phyloP scores from a whole-genome alignment of 2,888 invertebrate species.

The Lochmaea capreae region DNA sequence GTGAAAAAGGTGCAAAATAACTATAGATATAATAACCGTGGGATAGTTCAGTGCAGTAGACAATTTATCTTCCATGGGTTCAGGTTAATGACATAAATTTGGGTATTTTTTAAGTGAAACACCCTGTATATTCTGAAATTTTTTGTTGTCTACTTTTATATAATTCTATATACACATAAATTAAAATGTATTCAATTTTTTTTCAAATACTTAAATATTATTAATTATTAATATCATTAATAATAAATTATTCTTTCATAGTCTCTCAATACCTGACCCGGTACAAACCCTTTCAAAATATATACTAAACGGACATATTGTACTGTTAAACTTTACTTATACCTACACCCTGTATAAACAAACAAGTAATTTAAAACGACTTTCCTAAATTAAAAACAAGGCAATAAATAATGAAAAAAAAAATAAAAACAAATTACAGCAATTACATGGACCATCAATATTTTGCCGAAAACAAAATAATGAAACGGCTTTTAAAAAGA shows the following conservation, averaged over 20 bases:
- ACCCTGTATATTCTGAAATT: not conserved
- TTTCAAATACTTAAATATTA: too few species aligned
- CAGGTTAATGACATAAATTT: too few species aligned
- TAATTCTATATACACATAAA: too few species aligned
- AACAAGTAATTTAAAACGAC: not conserved
- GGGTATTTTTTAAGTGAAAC: not conserved
- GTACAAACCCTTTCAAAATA: not conserved
- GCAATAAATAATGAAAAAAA: not conserved
- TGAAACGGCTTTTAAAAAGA: not conserved
- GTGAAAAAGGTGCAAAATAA: too few species aligned
- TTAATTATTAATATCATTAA: too few species aligned
- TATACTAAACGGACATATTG: not conserved
- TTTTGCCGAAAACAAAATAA: conserved; percentile 3
- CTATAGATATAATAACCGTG: too few species aligned
- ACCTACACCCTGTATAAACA: not conserved
- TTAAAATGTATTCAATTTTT: too few species aligned
- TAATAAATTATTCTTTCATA: too few species aligned
- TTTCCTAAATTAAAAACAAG: conserved; percentile 2
- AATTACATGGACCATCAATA: conserved; percentile 1
- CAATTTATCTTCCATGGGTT: too few species aligned
- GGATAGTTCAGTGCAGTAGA: too few species aligned
- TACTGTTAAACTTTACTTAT: not conserved
- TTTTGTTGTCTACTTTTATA: not conserved
- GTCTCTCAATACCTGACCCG: too few species aligned
- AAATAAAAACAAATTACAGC: conserved; percentile 17